Conservation (phyloP, 2,797 vertebrate species). For the Psittacula derbiana region DNA sequence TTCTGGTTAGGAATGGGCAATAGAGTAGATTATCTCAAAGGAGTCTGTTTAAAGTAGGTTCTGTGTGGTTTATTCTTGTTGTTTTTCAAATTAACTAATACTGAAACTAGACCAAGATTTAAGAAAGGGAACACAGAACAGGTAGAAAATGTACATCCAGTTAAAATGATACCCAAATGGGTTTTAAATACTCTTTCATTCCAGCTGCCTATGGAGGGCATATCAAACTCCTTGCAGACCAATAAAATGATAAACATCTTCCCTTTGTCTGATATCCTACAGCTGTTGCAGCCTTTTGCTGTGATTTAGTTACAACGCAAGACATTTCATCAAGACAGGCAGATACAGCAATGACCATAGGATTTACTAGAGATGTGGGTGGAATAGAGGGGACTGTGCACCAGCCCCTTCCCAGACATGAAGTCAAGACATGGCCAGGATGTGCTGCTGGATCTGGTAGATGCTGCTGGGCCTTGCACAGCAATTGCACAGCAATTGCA, state of each 20-base stretch:
- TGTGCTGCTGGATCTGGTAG: not conserved
- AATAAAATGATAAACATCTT: not conserved
- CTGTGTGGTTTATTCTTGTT: not conserved
- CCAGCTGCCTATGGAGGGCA: not conserved
- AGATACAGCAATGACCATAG: not conserved
- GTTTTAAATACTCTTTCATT: not conserved
- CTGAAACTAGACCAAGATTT: not conserved
- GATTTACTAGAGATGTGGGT: not conserved
- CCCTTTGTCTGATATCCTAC: not conserved
- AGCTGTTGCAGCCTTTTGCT: not conserved
- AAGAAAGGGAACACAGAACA: not conserved
- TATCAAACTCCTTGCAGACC: not conserved
- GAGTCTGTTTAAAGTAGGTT: not conserved
- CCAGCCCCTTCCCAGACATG: not conserved
- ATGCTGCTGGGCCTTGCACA: not conserved
- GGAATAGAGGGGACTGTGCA: not conserved
- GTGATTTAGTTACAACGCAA: not conserved
- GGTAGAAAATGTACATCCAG: not conserved
- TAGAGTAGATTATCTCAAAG: not conserved
- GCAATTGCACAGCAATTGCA: too few species aligned
- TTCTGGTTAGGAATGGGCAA: constrained; percentile 13
- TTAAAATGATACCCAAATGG: not conserved
- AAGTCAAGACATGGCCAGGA: not conserved
- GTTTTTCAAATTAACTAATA: constrained; percentile 16
- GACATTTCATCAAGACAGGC: not conserved